Percentiles rank a stretch among this genome's conserved stretches.
phyloP scores from a whole-genome alignment of 2,888 invertebrate species.

The Incurvaria masculella region DNA sequence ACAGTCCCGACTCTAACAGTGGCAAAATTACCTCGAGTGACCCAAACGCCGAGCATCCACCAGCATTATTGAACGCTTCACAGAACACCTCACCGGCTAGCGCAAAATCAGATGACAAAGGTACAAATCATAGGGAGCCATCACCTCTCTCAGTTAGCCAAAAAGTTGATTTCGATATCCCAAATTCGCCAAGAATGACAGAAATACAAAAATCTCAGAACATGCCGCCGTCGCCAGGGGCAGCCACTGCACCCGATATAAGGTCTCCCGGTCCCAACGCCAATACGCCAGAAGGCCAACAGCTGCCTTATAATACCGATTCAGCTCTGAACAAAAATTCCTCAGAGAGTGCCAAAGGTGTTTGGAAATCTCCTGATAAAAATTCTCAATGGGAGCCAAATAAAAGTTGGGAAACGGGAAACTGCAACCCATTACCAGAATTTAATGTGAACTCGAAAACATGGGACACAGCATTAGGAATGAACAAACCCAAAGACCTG shows the following conservation, averaged over 20 bases:
- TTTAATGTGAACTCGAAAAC: conserved; percentile 24
- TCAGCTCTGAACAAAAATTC: conserved; percentile 24
- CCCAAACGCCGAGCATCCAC: conserved; percentile 31
- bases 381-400: conserved; percentile 10
- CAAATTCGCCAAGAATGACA: conserved; percentile 40
- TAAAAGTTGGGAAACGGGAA: conserved; percentile 6
- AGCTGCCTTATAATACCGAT: neutral
- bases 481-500: conserved; percentile 31
- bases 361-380: conserved; percentile 47
- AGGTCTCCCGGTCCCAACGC: conserved; percentile 31
- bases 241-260: conserved; percentile 36
- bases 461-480: conserved; percentile 34
- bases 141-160: neutral
- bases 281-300: neutral
- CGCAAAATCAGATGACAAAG: conserved; percentile 7
- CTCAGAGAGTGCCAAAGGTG: conserved; percentile 34
- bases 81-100: neutral
- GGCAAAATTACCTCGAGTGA: conserved; percentile 43
- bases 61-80: no score
- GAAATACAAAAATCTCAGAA: conserved; percentile 44
- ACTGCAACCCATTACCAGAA: conserved; percentile 10
- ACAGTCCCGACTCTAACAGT: conserved; percentile 48
- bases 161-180: conserved; percentile 39
- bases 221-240: conserved; percentile 39
- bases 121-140: neutral